Evolutionary conservation across 2,797 vertebrate genomes (phyloP), one percentile per base, ranked within the genome.

Genomic region (Malacoraja senta): DNA sequence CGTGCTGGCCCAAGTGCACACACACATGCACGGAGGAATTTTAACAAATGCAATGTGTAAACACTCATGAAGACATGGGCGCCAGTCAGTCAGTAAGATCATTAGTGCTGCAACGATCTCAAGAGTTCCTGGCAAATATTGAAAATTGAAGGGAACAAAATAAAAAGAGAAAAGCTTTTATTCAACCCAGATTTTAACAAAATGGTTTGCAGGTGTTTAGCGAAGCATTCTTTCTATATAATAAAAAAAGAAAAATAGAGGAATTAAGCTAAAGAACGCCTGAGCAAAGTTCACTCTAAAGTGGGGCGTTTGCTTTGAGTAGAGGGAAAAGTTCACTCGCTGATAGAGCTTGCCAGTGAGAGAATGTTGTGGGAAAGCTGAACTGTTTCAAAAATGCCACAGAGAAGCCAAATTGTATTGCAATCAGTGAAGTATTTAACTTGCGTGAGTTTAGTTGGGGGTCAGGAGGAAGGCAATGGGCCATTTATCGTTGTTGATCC

Each of bases 31-130:
- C 61, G n/a, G 61, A 88, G 84, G 84, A 88, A 88, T 88, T 88
- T 88, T 88, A 88, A 88, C 84, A 88, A 88, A 88, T 88, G 84
- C 84, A 88, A 88, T 68, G 84, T 88, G 84, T 88, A 88, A 88
- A 88, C 84, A 68, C 35, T 88, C 84, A 68, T 35, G 63, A 88
- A 88, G 68, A 88, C 84, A 35, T 68, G 63, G 84, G 84, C 63
- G 84, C 84, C 84, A 88, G 84, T 65, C 84, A 88, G 84, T 68
- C 84, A 88, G 63, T 2, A 19, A 68, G 63, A 65, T 88, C 84
- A 88, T 88, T 88, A 88, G 63, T 88, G 61, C 84, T n/a, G n/a
- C n/a, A 21, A 88, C 84, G 35, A 88, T 68, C 84, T 88, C 63
- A 68, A 88, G 63, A n/a, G 8, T 68, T 88, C 63, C n/a, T 88